Conservation (phyloP, 2,888 invertebrate species). For the Loripinus fragilis region DNA sequence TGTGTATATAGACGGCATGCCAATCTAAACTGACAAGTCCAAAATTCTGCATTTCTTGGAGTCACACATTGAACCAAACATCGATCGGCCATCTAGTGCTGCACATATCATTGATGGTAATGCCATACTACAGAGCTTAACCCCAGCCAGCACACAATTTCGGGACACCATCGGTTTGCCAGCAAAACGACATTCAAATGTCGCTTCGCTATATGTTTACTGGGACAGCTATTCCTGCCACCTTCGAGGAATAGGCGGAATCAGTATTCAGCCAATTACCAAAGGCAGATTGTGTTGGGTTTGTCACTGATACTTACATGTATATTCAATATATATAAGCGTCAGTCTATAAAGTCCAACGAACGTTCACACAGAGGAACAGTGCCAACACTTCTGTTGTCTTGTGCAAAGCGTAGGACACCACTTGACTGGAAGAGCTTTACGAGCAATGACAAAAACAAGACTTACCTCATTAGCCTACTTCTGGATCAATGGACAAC, state of each 20-base stretch:
- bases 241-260: constrained; percentile 8
- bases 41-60: constrained; percentile 9
- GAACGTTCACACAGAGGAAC: constrained; percentile 15
- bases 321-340: too few relatives aligned
- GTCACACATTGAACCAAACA: background rate
- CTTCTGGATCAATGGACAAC: background rate
- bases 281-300: background rate
- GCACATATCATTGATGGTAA: constrained; percentile 12
- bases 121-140: background rate
- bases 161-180: too few relatives aligned
- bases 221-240: background rate
- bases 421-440: constrained; percentile 4
- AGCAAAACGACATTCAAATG: too few relatives aligned
- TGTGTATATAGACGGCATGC: constrained; percentile 26
- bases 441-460: constrained; percentile 11
- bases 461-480: background rate
- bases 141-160: too few relatives aligned
- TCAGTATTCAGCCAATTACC: constrained; percentile 12
- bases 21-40: constrained; percentile 26
- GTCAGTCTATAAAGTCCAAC: constrained; percentile 1
- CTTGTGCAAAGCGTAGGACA: constrained; percentile 11
- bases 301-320: constrained; percentile 23
- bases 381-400: background rate
- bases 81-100: background rate
- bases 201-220: too few relatives aligned